Percentiles rank a stretch among this genome's conserved stretches.
Conservation (phyloP, 2,113 vertebrate species). For the Megalops atlanticus region DNA sequence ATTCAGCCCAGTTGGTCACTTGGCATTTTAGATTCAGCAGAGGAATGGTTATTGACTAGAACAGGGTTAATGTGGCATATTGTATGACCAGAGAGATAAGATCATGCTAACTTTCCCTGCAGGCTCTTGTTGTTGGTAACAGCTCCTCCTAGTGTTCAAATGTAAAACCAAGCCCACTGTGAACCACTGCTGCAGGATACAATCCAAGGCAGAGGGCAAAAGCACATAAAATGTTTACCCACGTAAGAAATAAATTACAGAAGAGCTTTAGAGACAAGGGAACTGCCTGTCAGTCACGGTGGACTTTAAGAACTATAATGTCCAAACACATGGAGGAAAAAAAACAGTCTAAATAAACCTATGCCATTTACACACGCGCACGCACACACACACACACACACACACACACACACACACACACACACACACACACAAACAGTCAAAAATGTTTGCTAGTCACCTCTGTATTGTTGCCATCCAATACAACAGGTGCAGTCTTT, state of each 20-base stretch:
- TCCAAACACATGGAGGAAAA: not conserved
- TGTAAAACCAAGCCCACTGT: not conserved
- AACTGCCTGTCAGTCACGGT: not conserved
- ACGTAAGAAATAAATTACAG: not conserved
- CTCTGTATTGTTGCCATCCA: constrained; percentile 47
- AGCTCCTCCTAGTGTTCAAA: constrained; percentile 70
- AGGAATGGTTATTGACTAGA: not conserved
- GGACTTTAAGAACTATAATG: not conserved
- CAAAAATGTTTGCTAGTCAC: constrained; percentile 13
- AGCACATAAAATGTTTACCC: not conserved
- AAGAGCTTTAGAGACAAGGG: not conserved
- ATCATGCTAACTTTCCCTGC: not conserved
- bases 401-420: constrained; percentile 6
- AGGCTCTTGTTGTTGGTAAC: constrained; percentile 62
- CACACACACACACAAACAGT: constrained; percentile 12
- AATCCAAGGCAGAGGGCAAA: not conserved
- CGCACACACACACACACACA: not conserved
- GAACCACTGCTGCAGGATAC: not conserved
- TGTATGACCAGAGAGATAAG: not conserved
- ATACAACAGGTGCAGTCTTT: constrained; percentile 61
- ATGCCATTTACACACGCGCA: not conserved
- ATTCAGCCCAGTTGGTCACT: not conserved
- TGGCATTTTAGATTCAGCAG: not conserved
- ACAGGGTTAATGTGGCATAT: not conserved
- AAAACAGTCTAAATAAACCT: not conserved